These are phyloP conservation scores for Eulemur albifrons DNA, from an alignment of 2,797 vertebrate species.

Conservation along the genomic window DNA sequence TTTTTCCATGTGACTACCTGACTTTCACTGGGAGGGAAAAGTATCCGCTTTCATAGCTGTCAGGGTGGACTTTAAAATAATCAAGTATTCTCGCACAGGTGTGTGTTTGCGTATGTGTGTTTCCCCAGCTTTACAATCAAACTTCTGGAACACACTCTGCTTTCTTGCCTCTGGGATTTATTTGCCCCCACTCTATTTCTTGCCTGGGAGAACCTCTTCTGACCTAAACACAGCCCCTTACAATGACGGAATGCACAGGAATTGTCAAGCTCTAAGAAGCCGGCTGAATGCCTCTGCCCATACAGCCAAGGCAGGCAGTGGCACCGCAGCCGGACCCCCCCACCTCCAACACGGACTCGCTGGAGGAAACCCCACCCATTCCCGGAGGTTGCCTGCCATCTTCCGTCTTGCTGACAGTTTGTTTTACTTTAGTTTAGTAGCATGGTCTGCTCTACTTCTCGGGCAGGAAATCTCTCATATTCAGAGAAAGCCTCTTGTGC, in stretches of 20 bases:
- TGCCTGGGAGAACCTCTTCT: slow-evolving; percentile 52
- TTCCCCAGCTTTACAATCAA: background rate
- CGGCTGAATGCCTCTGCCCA: slow-evolving; percentile 67
- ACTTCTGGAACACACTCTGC: slow-evolving; percentile 18
- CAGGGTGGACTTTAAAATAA: background rate
- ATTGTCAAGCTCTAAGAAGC: slow-evolving; percentile 72
- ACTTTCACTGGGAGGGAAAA: slow-evolving; percentile 15
- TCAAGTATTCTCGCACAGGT: background rate
- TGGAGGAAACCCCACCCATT: slow-evolving; percentile 43
- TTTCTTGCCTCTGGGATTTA: slow-evolving; percentile 19
- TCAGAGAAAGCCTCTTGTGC: slow-evolving; percentile 78
- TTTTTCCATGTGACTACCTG: slow-evolving; percentile 74
- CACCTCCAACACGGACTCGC: slow-evolving; percentile 33
- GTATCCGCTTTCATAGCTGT: background rate
- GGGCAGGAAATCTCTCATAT: slow-evolving; percentile 80
- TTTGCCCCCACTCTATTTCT: background rate
- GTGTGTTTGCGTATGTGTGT: too few species aligned
- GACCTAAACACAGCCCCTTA: slow-evolving; percentile 66
- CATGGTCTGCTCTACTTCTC: slow-evolving; percentile 75
- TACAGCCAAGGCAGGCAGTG: slow-evolving; percentile 1
- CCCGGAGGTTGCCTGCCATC: slow-evolving; percentile 67
- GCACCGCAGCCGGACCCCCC: background rate
- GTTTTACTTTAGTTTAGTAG: slow-evolving; percentile 78
- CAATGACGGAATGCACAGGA: slow-evolving; percentile 77
- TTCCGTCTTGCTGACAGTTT: slow-evolving; percentile 72